Evolutionary conservation across 2,797 vertebrate genomes (phyloP).

Genomic region (Dipus sagitta): DNA sequence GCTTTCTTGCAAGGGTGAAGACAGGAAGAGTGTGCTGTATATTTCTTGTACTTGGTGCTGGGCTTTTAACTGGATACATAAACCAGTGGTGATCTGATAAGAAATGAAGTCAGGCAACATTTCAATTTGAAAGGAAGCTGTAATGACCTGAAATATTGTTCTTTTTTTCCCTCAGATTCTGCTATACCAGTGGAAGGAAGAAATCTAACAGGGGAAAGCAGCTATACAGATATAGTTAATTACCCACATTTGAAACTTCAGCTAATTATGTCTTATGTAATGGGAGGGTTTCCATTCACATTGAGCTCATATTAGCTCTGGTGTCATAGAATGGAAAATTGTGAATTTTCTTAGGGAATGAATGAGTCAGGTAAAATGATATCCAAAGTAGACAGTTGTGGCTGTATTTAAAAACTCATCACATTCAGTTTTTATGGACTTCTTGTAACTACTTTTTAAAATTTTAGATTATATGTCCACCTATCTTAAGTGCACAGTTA

Average conservation of each 20-base stretch:
- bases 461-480: no score
- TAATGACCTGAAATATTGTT: slow-evolving; percentile 80
- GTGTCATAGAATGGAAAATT: not conserved
- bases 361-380: not conserved
- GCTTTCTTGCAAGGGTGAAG: slow-evolving; percentile 54
- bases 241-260: slow-evolving; percentile 53
- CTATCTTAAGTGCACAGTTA: no score
- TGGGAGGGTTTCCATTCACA: not conserved
- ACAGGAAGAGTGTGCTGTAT: slow-evolving; percentile 29
- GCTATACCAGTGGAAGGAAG: slow-evolving; percentile 59
- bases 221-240: slow-evolving; percentile 26
- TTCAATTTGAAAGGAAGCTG: slow-evolving; percentile 76
- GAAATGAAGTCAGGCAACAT: slow-evolving; percentile 56
- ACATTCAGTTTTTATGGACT: no score
- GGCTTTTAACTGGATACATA: slow-evolving; percentile 75
- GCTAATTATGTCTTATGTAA: slow-evolving; percentile 27
- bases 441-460: no score
- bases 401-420: not conserved
- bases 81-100: slow-evolving; percentile 68
- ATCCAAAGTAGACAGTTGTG: not conserved
- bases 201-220: slow-evolving; percentile 58
- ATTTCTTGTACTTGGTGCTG: slow-evolving; percentile 67
- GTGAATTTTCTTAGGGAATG: not conserved
- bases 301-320: not conserved
- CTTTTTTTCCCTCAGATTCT: slow-evolving; percentile 65